Evolutionary conservation across 2,888 invertebrate genomes (phyloP).

Genomic region (Lamellibrachia satsuma): DNA sequence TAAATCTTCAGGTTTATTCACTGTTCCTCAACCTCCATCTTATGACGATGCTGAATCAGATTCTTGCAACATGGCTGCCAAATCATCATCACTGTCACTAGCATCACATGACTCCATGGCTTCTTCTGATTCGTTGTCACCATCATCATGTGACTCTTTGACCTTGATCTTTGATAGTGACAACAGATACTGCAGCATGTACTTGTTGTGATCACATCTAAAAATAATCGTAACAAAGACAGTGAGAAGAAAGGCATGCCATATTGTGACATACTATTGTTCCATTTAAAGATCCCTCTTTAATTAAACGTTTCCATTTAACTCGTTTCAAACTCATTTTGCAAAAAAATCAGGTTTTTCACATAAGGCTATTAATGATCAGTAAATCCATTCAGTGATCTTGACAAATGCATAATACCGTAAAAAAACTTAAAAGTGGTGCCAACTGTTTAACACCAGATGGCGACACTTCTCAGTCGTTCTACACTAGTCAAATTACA

Average conservation of each 20-base stretch:
- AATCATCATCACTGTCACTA: constrained; percentile 25
- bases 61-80: constrained; percentile 23
- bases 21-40: background rate
- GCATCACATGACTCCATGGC: constrained; percentile 26
- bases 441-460: too few species aligned
- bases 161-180: constrained; percentile 52
- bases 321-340: too few species aligned
- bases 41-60: background rate
- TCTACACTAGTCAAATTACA: too few species aligned
- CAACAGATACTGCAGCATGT: constrained; percentile 78
- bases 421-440: too few species aligned
- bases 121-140: constrained; percentile 29
- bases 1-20: background rate
- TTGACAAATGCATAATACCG: too few species aligned
- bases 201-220: constrained; percentile 91
- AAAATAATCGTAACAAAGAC: constrained; percentile 57
- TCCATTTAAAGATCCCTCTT: too few species aligned
- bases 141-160: constrained; percentile 39
- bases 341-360: too few species aligned
- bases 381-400: too few species aligned
- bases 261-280: too few species aligned
- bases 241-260: background rate
- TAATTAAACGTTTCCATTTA: too few species aligned
- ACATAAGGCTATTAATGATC: too few species aligned
- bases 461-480: too few species aligned